phyloP scores from a whole-genome alignment of 2,113 vertebrate genomes.

The Poeciliopsis turrubarensis region DNA sequence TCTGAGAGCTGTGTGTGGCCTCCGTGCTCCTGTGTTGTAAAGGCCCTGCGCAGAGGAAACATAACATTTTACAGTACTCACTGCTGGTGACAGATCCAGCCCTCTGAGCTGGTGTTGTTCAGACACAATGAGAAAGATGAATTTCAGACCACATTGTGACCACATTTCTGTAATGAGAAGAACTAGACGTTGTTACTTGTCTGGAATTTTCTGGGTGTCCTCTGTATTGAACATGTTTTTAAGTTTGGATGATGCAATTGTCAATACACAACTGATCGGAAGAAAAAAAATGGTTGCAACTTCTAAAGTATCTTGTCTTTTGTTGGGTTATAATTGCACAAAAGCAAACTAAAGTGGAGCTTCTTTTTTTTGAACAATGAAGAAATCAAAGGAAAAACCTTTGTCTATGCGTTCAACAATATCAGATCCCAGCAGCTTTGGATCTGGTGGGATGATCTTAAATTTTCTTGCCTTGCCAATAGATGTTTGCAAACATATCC shows the following conservation, averaged over 20 bases:
- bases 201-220: neutral
- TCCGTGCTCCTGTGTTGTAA: slow-evolving; percentile 79
- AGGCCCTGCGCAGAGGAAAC: slow-evolving; percentile 80
- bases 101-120: slow-evolving; percentile 39
- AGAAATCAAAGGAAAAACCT: slow-evolving; percentile 15
- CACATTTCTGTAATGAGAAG: neutral
- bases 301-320: slow-evolving; percentile 2
- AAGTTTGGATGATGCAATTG: slow-evolving; percentile 10
- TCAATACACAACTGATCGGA: neutral
- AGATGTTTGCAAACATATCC: slow-evolving; percentile 70
- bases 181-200: slow-evolving; percentile 9
- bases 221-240: neutral
- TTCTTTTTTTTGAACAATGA: slow-evolving; percentile 31
- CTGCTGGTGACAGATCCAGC: slow-evolving; percentile 69
- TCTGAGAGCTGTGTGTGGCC: slow-evolving; percentile 86
- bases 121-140: slow-evolving; percentile 48
- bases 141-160: slow-evolving; percentile 19
- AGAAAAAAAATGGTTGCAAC: neutral
- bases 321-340: neutral
- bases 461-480: slow-evolving; percentile 29
- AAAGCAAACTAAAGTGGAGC: slow-evolving; percentile 5
- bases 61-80: slow-evolving; percentile 77
- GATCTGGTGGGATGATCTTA: slow-evolving; percentile 33
- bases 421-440: slow-evolving; percentile 9
- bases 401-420: slow-evolving; percentile 15